These are phyloP conservation scores for Florisuga fusca DNA, from an alignment of 2,797 vertebrate genomes.

Conservation along the genomic window DNA sequence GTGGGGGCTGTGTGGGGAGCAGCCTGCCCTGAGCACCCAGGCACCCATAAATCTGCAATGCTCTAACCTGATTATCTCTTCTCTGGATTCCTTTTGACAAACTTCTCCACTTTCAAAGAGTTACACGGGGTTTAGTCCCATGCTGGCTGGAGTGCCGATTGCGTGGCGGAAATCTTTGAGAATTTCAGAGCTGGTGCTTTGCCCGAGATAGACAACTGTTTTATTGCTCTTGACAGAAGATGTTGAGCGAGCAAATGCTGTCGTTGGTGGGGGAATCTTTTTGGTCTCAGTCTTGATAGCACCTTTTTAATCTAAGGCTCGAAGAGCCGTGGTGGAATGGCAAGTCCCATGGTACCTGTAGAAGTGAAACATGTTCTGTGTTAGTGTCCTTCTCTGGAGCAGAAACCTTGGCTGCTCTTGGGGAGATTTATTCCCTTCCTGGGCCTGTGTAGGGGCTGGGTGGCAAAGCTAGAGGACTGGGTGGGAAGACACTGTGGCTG, in stretches of 20 bases:
- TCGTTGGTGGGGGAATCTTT: not conserved
- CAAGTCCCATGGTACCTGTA: not conserved
- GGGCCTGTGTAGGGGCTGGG: fast-evolving
- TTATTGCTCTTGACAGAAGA: slow-evolving; percentile 61
- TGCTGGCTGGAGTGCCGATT: not conserved
- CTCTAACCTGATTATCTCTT: slow-evolving; percentile 56
- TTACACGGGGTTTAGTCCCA: slow-evolving; percentile 52
- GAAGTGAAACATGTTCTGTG: fast-evolving
- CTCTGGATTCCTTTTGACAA: slow-evolving; percentile 42
- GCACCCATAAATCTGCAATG: slow-evolving; percentile 34
- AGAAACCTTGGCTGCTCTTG: fast-evolving
- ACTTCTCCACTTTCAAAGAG: slow-evolving; percentile 60
- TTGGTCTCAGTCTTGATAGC: not conserved
- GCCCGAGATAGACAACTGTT: slow-evolving; percentile 35
- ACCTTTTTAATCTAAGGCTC: slow-evolving; percentile 2
- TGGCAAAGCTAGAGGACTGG: fast-evolving
- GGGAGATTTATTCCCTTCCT: not conserved
- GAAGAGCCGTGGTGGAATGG: not conserved
- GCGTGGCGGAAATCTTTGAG: slow-evolving; percentile 55
- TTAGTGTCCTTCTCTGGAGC: fast-evolving
- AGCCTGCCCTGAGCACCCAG: not conserved
- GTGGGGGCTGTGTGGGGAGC: not conserved
- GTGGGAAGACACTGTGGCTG: fast-evolving
- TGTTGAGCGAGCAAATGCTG: slow-evolving; percentile 14
- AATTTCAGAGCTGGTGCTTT: slow-evolving; percentile 6